Percentiles rank a stretch among this genome's conserved stretches.
Evolutionary conservation across 2,113 vertebrate genomes (phyloP).

Genomic region (Prunella himalayana): DNA sequence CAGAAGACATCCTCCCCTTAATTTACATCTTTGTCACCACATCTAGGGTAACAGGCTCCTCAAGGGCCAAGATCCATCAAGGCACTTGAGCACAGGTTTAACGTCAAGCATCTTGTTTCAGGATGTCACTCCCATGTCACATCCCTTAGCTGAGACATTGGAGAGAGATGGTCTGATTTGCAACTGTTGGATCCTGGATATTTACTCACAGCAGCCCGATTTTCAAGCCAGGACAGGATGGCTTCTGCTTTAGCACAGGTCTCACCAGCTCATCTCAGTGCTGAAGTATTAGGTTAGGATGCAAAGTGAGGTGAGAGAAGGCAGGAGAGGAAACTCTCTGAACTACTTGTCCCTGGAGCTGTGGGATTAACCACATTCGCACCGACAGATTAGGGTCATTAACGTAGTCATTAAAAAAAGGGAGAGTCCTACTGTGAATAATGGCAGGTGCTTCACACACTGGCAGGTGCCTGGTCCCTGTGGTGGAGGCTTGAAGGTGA

Average conservation of each 20-base stretch:
- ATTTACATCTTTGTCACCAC: not conserved
- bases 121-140: not conserved
- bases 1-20: not conserved
- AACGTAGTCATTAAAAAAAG: not conserved
- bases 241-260: not conserved
- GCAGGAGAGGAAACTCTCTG: not conserved
- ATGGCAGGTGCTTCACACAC: not conserved
- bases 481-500: not conserved
- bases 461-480: not conserved
- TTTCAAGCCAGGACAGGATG: not conserved
- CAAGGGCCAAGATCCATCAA: not conserved
- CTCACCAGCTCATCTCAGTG: not conserved
- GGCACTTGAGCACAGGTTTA: not conserved
- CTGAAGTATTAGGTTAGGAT: not conserved
- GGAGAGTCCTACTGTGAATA: conserved; percentile 10
- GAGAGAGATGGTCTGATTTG: not conserved
- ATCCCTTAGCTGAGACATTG: not conserved
- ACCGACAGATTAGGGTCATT: not conserved
- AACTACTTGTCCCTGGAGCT: not conserved
- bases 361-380: conserved; percentile 16
- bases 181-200: not conserved
- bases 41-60: not conserved
- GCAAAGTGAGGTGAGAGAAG: not conserved
- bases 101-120: not conserved
- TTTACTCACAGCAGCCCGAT: not conserved